Conservation (phyloP, 2,113 vertebrate species). For the Manacus vitellinus region DNA sequence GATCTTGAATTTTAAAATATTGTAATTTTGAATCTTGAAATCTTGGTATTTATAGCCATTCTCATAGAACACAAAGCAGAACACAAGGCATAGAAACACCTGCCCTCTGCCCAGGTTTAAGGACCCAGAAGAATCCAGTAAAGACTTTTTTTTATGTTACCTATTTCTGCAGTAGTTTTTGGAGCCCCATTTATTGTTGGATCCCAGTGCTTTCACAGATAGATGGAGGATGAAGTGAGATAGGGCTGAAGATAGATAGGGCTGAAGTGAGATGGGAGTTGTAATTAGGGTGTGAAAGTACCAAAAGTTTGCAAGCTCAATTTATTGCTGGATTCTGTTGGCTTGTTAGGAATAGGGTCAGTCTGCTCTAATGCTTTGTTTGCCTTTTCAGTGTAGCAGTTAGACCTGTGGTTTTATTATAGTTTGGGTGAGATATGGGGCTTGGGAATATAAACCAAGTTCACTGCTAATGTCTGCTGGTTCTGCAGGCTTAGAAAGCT, state of each 20-base stretch:
- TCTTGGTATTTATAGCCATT: background rate
- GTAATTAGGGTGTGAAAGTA: background rate
- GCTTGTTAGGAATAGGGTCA: background rate
- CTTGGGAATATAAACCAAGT: background rate
- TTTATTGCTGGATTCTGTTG: background rate
- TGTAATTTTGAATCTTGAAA: background rate
- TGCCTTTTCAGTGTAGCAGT: background rate
- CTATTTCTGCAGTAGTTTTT: background rate
- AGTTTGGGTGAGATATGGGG: background rate
- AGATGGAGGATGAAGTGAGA: background rate
- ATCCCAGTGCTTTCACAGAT: background rate
- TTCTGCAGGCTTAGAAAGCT: background rate
- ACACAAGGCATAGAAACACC: background rate
- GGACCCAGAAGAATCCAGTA: background rate
- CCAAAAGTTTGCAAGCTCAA: background rate
- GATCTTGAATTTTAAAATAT: background rate
- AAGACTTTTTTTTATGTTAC: background rate
- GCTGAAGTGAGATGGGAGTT: background rate
- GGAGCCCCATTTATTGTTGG: background rate
- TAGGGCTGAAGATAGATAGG: background rate
- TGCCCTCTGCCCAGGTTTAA: background rate
- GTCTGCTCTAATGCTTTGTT: background rate
- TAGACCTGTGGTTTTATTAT: background rate
- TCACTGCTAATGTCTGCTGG: background rate
- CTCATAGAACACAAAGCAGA: background rate